Base-by-base conservation (phyloP, 1,140 invertebrate species). In the Caenorhabditis tropicalis region DNA sequence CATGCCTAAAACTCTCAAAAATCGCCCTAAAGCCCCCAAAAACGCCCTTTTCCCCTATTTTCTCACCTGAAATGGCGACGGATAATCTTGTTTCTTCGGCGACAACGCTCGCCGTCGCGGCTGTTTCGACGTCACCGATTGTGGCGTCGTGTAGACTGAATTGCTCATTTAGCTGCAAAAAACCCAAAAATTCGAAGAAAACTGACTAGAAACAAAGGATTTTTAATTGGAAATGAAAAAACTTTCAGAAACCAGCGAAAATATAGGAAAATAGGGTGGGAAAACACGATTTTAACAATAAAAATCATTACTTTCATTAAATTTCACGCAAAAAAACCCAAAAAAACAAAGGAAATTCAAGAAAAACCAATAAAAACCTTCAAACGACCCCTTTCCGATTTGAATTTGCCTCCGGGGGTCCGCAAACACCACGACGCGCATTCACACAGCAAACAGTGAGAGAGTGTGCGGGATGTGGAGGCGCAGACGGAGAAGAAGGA, bases 111-210 rank as follows among this genome's bases (percentile, higher is more conserved):
- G 15, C 9, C 65, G 29, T n/a, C 65, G 19, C 36, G 65, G 65
- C n/a, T 74, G 33, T n/a, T 74, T 74, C 27, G 65, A 43, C n/a
- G 65, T 74, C 9, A 74, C 36, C 24, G 65, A 74, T n/a, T 74
- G 65, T 43, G 65, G 65, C 10, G 65, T 74, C 43, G 65, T 74
- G 36, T 74, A 74, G 0, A 43, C 33, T 9, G 65, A 43, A 36
- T 74, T n/a, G 33, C 65, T 36, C 65, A 74, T n/a, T n/a, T 74
- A 10, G 65, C 65, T 74, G 65, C n/a, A n/a, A n/a, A 39, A 74
- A 74, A 74, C 19, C 15, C 15, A 16, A 19, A 19, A 19, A 51
- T n/a, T 2, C 0, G 27, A 27, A 56, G 5, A 56, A 27, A 15
- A 27, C 15, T 27, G 53, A 27, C 12, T 27, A 56, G 53, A 4